phyloP scores from a whole-genome alignment of 1,140 invertebrate species.

The Trichoplusia ni region DNA sequence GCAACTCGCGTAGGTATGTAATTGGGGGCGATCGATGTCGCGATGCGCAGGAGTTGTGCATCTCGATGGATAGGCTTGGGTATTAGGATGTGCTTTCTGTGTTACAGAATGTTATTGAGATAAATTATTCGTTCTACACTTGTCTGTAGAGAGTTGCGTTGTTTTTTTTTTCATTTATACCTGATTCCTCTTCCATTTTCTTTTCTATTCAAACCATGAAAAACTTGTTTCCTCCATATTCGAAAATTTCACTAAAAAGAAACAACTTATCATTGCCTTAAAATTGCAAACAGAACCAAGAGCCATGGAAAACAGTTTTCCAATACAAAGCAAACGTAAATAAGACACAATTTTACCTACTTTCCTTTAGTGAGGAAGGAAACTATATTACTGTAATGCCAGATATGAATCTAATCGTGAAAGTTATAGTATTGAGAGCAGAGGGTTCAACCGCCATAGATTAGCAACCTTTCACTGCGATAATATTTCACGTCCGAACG shows the following conservation, averaged over 20 bases:
- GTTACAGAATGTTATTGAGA: background rate
- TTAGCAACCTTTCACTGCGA: slow-evolving; percentile 5
- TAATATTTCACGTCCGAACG: slow-evolving; percentile 12
- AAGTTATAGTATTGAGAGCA: slow-evolving; percentile 21
- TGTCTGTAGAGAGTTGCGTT: too few relatives aligned
- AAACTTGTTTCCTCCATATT: too few relatives aligned
- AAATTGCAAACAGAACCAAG: background rate
- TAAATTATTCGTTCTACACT: too few relatives aligned
- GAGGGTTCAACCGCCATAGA: slow-evolving; percentile 5
- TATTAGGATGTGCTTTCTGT: background rate
- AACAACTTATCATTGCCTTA: too few relatives aligned
- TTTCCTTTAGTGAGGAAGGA: slow-evolving; percentile 1
- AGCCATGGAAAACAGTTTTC: background rate
- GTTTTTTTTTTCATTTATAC: too few relatives aligned
- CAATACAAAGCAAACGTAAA: background rate
- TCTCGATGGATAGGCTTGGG: background rate
- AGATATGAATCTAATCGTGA: slow-evolving; percentile 22
- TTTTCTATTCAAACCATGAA: too few relatives aligned
- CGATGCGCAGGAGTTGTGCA: slow-evolving; percentile 22
- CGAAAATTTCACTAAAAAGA: too few relatives aligned
- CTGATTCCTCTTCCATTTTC: too few relatives aligned
- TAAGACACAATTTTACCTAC: slow-evolving; percentile 11
- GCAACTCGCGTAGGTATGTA: slow-evolving; percentile 47
- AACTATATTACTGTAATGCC: slow-evolving; percentile 20
- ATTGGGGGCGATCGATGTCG: slow-evolving; percentile 44